Evolutionary conservation across 2,113 vertebrate species (phyloP).

Genomic region (Gorsachius goisagi): DNA sequence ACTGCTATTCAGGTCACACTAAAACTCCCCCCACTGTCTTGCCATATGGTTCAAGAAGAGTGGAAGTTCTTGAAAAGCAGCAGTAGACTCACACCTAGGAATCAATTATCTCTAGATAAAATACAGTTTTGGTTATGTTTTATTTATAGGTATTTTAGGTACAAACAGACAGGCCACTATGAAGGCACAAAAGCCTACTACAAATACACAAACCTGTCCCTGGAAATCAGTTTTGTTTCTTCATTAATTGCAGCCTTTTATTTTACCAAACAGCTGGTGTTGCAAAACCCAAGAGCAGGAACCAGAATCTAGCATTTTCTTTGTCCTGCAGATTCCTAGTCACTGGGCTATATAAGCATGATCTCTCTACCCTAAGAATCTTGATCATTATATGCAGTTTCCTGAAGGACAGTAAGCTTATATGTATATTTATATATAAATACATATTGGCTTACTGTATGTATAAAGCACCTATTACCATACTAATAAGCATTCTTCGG

Average conservation of each 20-base stretch:
- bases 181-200: background rate
- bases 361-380: background rate
- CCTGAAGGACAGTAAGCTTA: background rate
- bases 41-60: background rate
- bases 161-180: background rate
- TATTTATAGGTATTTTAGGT: background rate
- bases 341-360: background rate
- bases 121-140: background rate
- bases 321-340: background rate
- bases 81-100: background rate
- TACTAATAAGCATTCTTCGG: too few relatives aligned
- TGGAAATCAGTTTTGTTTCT: background rate
- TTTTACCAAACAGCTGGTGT: background rate
- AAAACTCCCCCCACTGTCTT: background rate
- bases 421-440: too few relatives aligned
- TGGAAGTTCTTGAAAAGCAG: background rate
- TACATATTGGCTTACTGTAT: too few relatives aligned
- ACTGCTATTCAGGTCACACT: background rate
- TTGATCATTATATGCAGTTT: background rate
- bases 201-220: background rate
- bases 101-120: background rate
- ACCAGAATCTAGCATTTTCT: background rate
- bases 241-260: background rate
- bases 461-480: too few relatives aligned
- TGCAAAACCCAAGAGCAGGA: background rate